Percentiles rank a stretch among this genome's conserved stretches.
Evolutionary conservation across 2,888 invertebrate genomes (phyloP).

Genomic region (Himalopsyche tibetana): DNA sequence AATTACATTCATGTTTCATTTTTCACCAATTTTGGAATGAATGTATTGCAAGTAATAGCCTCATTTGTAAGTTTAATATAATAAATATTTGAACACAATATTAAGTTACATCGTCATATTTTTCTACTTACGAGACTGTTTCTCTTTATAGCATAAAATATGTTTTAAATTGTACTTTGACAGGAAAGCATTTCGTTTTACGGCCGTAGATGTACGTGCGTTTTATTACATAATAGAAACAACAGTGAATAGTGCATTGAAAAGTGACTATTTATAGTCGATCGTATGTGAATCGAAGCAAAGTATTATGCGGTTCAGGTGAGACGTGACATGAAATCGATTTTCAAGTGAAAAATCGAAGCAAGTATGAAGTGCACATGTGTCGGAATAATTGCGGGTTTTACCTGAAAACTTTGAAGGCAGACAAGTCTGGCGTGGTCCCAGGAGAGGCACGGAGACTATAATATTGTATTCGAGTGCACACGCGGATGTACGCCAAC

Average conservation of each 20-base stretch:
- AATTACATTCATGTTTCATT: too few species aligned
- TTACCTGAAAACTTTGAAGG: slow-evolving; percentile 42
- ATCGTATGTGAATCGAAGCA: slow-evolving; percentile 23
- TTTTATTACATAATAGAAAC: not conserved
- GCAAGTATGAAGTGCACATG: slow-evolving; percentile 22
- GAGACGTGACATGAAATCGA: slow-evolving; percentile 19
- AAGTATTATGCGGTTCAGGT: slow-evolving; percentile 29
- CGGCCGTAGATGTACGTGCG: too few species aligned
- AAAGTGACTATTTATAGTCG: not conserved
- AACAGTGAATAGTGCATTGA: not conserved
- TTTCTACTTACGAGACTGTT: too few species aligned
- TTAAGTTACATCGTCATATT: too few species aligned
- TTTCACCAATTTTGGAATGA: too few species aligned
- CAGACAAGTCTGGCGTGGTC: not conserved
- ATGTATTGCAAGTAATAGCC: too few species aligned
- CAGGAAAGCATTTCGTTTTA: too few species aligned
- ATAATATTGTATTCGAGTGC: slow-evolving; percentile 13
- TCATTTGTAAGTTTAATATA: too few species aligned
- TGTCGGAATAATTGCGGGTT: slow-evolving; percentile 39
- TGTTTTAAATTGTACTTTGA: too few species aligned
- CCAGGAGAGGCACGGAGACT: not conserved
- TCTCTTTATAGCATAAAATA: too few species aligned
- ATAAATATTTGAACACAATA: too few species aligned
- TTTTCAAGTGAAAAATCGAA: slow-evolving; percentile 28
- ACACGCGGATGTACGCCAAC: not conserved